A percentile compares a stretch with the other conserved stretches of the same genome.
phyloP scores from a whole-genome alignment of 2,888 invertebrate species.

The Lepidochrysops patricia region DNA sequence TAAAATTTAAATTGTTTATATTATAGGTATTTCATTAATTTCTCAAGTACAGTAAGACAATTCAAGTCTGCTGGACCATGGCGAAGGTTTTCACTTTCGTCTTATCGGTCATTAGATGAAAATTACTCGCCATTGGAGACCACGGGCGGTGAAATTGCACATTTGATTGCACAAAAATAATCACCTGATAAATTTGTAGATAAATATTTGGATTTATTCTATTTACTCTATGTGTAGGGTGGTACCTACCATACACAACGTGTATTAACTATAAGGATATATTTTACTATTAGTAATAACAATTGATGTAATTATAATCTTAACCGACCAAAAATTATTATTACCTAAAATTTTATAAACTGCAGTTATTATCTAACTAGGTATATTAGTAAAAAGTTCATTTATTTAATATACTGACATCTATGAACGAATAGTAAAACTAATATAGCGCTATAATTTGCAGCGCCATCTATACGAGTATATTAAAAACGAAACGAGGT shows the following conservation, averaged over 20 bases:
- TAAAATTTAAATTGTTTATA: too few species aligned
- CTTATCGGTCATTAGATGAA: conserved; percentile 6
- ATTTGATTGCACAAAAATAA: neutral
- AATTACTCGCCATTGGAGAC: neutral
- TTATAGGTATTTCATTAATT: neutral
- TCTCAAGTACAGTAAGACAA: neutral
- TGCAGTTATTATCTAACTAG: too few species aligned
- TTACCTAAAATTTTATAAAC: too few species aligned
- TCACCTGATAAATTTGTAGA: too few species aligned
- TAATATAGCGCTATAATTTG: neutral
- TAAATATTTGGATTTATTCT: too few species aligned
- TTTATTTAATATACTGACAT: neutral
- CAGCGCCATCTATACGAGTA: neutral
- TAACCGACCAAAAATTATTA: too few species aligned
- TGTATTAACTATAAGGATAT: too few species aligned
- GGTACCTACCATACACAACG: too few species aligned
- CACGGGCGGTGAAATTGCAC: neutral
- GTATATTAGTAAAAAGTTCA: neutral
- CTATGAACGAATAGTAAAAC: neutral
- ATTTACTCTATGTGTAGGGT: too few species aligned
- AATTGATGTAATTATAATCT: too few species aligned
- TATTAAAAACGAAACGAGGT: neutral
- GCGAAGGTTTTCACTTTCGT: conserved; percentile 10
- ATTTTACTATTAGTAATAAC: too few species aligned
- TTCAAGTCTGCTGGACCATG: neutral